Percentiles rank a stretch among this genome's conserved stretches.
These are phyloP conservation scores for Ophioninae sp. DNA, from an alignment of 2,888 invertebrate species.

Conservation along the genomic window DNA sequence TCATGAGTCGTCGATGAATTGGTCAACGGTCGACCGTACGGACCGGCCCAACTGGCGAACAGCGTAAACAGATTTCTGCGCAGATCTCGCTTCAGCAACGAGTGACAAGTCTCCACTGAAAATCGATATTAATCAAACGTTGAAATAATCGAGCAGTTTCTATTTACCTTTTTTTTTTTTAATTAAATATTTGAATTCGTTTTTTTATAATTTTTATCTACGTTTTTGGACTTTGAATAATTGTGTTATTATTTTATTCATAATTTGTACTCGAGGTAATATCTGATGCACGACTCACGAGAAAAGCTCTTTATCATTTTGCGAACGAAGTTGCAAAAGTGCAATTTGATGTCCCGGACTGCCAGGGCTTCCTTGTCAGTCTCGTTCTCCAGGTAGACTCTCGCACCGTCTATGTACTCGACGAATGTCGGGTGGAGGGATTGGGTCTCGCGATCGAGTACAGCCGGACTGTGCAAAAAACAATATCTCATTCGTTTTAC, in stretches of 20 bases:
- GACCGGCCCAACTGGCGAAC: slow-evolving; percentile 97
- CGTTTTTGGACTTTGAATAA: neutral
- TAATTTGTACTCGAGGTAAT: neutral
- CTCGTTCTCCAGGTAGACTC: slow-evolving; percentile 95
- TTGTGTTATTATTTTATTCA: too few species aligned
- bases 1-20: slow-evolving; percentile 73
- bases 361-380: slow-evolving; percentile 95
- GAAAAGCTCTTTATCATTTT: slow-evolving; percentile 97
- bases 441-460: slow-evolving; percentile 91
- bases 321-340: slow-evolving; percentile 96
- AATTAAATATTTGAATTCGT: too few species aligned
- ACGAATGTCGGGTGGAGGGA: slow-evolving; percentile 93
- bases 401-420: slow-evolving; percentile 97
- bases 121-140: neutral
- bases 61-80: slow-evolving; percentile 93
- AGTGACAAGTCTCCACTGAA: slow-evolving; percentile 93
- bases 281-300: slow-evolving; percentile 83
- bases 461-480: slow-evolving; percentile 85
- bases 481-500: slow-evolving; percentile 5
- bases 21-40: slow-evolving; percentile 87
- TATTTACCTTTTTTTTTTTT: neutral
- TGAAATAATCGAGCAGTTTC: neutral
- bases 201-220: neutral
- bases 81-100: slow-evolving; percentile 92
- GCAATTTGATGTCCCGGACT: slow-evolving; percentile 93